Evolutionary conservation across 1,140 invertebrate species (phyloP).

Genomic region (Brachionus plicatilis): DNA sequence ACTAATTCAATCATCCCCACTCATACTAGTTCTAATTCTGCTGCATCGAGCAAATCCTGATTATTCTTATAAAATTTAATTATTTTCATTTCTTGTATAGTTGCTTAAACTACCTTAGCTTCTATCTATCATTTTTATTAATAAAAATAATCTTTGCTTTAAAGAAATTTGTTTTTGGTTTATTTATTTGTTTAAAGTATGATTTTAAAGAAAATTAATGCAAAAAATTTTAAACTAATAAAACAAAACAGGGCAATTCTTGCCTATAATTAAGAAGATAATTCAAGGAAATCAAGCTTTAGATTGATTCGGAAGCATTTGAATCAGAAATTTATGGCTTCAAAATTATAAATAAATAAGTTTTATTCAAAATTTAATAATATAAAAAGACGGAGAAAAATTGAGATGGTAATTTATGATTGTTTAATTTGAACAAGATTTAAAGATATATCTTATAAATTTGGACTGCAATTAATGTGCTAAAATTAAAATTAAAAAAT

Average conservation of each 20-base stretch:
- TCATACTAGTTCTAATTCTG: neutral
- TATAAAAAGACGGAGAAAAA: too few species aligned
- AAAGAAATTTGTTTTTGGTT: conserved; percentile 33
- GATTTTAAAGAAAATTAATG: neutral
- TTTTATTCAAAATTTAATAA: too few species aligned
- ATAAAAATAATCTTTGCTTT: conserved; percentile 18
- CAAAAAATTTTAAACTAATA: neutral
- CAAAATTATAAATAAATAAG: too few species aligned
- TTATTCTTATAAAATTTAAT: conserved; percentile 9
- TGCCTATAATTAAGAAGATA: neutral
- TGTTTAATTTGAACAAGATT: too few species aligned
- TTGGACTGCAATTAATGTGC: too few species aligned
- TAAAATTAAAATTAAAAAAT: too few species aligned
- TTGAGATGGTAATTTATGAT: too few species aligned
- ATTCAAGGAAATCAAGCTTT: neutral
- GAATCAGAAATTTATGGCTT: neutral
- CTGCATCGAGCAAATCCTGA: neutral
- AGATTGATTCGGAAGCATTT: neutral
- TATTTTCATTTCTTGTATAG: neutral
- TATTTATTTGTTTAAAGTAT: conserved; percentile 7
- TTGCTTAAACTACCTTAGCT: neutral
- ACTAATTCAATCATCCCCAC: neutral
- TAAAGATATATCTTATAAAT: too few species aligned
- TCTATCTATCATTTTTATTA: neutral
- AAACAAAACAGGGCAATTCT: neutral